Evolutionary conservation across 2,888 invertebrate species (phyloP).

Genomic region (Hipparchia semele): DNA sequence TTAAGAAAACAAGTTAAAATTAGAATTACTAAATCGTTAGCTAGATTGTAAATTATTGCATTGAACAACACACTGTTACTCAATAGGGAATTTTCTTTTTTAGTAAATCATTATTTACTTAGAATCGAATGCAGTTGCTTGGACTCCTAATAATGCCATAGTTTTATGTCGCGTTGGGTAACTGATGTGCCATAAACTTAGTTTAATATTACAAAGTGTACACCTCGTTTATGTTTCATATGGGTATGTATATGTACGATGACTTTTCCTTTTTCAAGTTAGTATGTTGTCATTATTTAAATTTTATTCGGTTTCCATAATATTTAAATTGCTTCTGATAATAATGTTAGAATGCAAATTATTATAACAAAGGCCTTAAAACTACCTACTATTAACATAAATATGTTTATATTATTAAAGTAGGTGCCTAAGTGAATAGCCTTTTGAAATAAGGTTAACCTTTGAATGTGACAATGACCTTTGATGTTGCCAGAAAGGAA

Average conservation of each 20-base stretch:
- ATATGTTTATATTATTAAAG: not conserved
- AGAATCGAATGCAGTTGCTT: no score
- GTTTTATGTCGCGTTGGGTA: no score
- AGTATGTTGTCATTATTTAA: not conserved
- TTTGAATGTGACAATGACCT: conserved; percentile 13
- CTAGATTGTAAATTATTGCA: no score
- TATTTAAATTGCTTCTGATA: not conserved
- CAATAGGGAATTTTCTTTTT: no score
- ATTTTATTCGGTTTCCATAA: not conserved
- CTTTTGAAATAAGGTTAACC: conserved; percentile 10
- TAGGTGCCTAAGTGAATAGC: not conserved
- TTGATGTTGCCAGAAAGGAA: not conserved
- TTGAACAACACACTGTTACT: no score
- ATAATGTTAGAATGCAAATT: not conserved
- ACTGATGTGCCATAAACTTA: no score
- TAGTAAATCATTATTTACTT: no score
- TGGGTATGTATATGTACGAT: not conserved
- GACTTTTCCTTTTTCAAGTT: not conserved
- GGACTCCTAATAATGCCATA: no score
- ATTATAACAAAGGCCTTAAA: not conserved
- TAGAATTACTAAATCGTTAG: no score
- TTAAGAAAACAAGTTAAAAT: no score
- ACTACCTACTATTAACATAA: not conserved
- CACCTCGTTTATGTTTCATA: no score
- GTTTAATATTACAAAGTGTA: no score